Evolutionary conservation across 1,140 invertebrate species (phyloP).

Genomic region (Epicauta chinensis): DNA sequence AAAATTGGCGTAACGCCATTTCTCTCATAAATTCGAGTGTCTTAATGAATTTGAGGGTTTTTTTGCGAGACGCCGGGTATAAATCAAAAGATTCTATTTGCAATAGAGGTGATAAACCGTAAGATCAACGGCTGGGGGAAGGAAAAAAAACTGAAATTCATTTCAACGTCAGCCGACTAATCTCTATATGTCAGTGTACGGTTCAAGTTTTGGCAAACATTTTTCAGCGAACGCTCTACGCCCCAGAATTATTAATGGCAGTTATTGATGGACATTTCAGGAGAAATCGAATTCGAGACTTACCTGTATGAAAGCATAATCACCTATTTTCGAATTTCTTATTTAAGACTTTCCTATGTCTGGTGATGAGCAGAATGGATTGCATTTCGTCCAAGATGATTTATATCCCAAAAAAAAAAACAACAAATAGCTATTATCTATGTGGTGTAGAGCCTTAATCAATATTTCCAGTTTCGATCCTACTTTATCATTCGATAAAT

Average conservation of each 20-base stretch:
- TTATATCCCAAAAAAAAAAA: slow-evolving; percentile 12
- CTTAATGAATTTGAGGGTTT: no score
- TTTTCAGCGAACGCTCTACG: not conserved
- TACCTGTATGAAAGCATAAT: slow-evolving; percentile 36
- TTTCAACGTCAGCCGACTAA: no score
- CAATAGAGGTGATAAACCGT: no score
- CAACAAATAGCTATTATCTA: slow-evolving; percentile 12
- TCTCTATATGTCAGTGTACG: no score
- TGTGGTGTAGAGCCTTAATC: slow-evolving; percentile 22
- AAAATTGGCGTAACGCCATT: no score
- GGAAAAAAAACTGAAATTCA: no score
- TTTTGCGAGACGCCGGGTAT: no score
- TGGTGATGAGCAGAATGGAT: slow-evolving; percentile 26
- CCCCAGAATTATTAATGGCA: no score
- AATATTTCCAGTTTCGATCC: slow-evolving; percentile 24
- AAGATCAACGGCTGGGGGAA: no score
- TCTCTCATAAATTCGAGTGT: no score
- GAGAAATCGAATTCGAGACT: slow-evolving; percentile 2
- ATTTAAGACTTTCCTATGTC: slow-evolving; percentile 28
- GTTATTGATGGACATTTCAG: not conserved
- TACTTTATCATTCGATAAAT: slow-evolving; percentile 7
- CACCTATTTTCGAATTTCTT: slow-evolving; percentile 34
- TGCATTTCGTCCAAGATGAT: slow-evolving; percentile 31
- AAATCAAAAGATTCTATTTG: no score
- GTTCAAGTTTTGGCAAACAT: no score